Evolutionary conservation across 2,888 invertebrate species (phyloP), one percentile per base, ranked within the genome.

Genomic region (Drosophila monieri): DNA sequence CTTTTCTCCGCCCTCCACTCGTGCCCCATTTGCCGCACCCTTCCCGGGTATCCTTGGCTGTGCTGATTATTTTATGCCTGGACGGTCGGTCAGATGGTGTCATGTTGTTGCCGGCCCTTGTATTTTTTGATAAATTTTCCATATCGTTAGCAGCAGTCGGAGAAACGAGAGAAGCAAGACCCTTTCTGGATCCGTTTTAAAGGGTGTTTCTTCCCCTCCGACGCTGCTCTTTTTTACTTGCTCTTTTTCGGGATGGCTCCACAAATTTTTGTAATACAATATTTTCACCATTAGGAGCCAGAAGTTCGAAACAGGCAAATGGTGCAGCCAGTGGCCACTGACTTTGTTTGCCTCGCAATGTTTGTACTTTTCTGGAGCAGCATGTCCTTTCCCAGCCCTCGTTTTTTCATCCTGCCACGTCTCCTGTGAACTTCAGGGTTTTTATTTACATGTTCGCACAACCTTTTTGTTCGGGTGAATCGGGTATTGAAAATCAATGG

Each of bases 181-280:
- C 86, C 68, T 83, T 84, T 71, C 57, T 27, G 70, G 64, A 44
- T 64, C 43, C 73, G 54, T 57, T 73, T 73, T 73, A 66, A 73
- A 73, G 60, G 61, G 61, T 64, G 47, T 44, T 46, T 55, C 32
- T 9, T 39, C 21, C 41, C 55, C 44, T 56, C n/a, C n/a, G 12
- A 23, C n/a, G 46, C 35, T 48, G n/a, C 14, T 56, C 44, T 53
- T 41, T 41, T 66, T 59, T 49, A 25, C 8, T 41, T 39, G 39
- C 21, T 51, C 48, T 46, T 56, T 54, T 60, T 71, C 49, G 52
- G 54, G 62, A 49, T 64, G 35, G 60, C 71, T 70, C 67, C 74
- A 76, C 74, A 80, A 76, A 78, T 86, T 86, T 76, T 78, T 87
- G 84, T 87, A 84, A 84, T 84, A 85, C 85, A 85, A 87, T 87